These are phyloP conservation scores for Xestia xanthographa DNA, from an alignment of 2,888 invertebrate species.

Conservation along the genomic window DNA sequence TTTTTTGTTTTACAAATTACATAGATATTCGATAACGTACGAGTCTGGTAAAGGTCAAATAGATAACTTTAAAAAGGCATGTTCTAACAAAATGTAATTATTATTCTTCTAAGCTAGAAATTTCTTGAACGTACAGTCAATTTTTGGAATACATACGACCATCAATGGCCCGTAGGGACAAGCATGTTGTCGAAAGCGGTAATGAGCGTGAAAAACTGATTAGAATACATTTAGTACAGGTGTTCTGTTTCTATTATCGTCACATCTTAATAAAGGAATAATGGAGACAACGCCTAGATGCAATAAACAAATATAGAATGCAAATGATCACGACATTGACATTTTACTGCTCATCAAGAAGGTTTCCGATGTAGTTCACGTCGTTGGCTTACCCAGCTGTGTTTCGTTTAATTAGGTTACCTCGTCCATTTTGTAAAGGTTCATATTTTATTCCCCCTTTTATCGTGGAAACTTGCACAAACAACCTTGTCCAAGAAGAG, in stretches of 20 bases:
- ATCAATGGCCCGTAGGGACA: not conserved
- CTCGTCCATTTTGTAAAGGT: constrained; percentile 4
- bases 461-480: not conserved
- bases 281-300: constrained; percentile 21
- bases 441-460: not conserved
- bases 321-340: constrained; percentile 36
- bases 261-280: constrained; percentile 24
- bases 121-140: not conserved
- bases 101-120: not conserved
- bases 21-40: constrained; percentile 13
- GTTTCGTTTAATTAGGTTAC: not conserved
- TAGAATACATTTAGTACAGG: constrained; percentile 16
- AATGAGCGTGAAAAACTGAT: constrained; percentile 11
- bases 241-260: not conserved
- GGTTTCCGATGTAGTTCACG: constrained; percentile 23
- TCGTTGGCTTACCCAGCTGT: not conserved
- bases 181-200: constrained; percentile 12
- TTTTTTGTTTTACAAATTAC: constrained; percentile 31
- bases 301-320: constrained; percentile 19
- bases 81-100: not conserved
- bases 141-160: not conserved
- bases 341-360: constrained; percentile 43
- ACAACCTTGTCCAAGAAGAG: constrained; percentile 3
- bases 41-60: constrained; percentile 10
- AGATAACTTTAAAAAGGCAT: not conserved